These are phyloP conservation scores for Thripadectes ignobilis DNA, from an alignment of 2,797 vertebrate genomes.

Conservation along the genomic window DNA sequence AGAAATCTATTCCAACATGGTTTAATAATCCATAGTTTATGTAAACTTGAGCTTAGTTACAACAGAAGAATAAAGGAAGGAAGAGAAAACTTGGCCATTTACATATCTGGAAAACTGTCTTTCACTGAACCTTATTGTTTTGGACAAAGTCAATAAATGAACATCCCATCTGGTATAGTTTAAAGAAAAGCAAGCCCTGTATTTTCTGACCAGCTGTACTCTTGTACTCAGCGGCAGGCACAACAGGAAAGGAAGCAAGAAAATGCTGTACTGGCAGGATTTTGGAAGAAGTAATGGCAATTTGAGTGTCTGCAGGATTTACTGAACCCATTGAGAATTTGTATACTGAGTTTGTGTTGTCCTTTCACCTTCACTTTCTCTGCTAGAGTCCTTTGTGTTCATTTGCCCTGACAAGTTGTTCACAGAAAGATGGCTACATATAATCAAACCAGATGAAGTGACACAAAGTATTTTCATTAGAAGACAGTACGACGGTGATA, in stretches of 20 bases:
- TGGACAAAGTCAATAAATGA: conserved; percentile 68
- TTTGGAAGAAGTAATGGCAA: not conserved
- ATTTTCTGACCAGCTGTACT: conserved; percentile 32
- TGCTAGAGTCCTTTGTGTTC: not conserved
- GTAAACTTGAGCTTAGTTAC: conserved; percentile 65
- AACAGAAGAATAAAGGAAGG: conserved; percentile 25
- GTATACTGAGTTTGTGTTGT: not conserved
- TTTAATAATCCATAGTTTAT: conserved; percentile 64
- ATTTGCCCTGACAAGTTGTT: not conserved
- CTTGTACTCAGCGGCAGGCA: not conserved
- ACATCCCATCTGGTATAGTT: conserved; percentile 67
- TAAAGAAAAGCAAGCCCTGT: conserved; percentile 48
- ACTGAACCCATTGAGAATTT: not conserved
- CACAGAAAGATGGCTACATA: not conserved
- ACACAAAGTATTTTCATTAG: not conserved
- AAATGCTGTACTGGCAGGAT: not conserved
- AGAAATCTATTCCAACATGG: conserved; percentile 35
- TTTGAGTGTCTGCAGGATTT: conserved; percentile 22
- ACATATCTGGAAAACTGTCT: conserved; percentile 64
- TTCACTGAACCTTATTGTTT: conserved; percentile 68
- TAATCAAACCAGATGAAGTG: not conserved
- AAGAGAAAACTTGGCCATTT: conserved; percentile 40
- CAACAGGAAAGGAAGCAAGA: not conserved
- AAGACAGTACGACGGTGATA: not conserved
- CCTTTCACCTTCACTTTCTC: not conserved